Percentiles rank a stretch among this genome's conserved stretches.
phyloP scores from a whole-genome alignment of 2,113 vertebrate genomes.

The Lepisosteus oculatus region DNA sequence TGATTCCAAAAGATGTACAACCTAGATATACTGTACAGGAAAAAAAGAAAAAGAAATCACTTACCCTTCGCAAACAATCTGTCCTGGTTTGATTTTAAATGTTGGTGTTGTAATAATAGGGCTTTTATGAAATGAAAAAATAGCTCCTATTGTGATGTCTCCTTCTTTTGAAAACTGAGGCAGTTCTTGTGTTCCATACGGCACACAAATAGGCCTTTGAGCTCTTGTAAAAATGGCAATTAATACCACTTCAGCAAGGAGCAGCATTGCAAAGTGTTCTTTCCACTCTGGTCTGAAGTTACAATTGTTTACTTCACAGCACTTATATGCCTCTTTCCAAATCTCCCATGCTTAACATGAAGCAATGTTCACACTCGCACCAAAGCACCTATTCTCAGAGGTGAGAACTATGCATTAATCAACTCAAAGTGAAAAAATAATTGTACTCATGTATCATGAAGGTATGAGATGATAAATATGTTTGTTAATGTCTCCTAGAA shows the following conservation, averaged over 20 bases:
- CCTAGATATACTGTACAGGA: too few species aligned
- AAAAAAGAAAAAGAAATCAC: background rate
- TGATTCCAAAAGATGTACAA: too few species aligned
- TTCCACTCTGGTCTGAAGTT: too few species aligned
- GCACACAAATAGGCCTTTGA: background rate
- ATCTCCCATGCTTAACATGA: too few species aligned
- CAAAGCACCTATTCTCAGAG: too few species aligned
- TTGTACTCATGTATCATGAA: too few species aligned
- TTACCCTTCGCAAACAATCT: background rate
- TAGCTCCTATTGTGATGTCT: background rate
- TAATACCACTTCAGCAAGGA: background rate
- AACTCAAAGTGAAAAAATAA: too few species aligned
- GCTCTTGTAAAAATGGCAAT: background rate
- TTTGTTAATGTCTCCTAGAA: too few species aligned
- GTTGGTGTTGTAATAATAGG: background rate
- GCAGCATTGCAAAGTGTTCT: background rate
- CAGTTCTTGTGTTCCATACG: background rate
- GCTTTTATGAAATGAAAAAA: background rate
- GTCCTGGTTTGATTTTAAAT: background rate
- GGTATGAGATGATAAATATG: too few species aligned
- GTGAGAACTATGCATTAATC: background rate
- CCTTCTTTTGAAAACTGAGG: constrained; percentile 4
- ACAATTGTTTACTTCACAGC: too few species aligned
- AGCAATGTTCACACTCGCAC: too few species aligned
- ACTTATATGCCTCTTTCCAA: too few species aligned